These are phyloP conservation scores for Alloscopus bannaensis DNA, from an alignment of 2,888 invertebrate species.

Conservation along the genomic window DNA sequence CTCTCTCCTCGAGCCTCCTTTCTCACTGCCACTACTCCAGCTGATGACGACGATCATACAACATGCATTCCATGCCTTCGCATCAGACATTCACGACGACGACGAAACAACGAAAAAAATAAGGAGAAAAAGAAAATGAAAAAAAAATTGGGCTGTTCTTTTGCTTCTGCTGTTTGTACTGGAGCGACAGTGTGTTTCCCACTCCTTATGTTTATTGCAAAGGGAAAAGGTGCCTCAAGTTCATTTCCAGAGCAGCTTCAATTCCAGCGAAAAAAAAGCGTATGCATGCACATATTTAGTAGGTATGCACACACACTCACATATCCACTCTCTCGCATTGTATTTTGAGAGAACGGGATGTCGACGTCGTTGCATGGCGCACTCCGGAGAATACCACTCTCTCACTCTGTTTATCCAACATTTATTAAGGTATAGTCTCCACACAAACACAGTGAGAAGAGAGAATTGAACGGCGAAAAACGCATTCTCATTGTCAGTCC, in stretches of 20 bases:
- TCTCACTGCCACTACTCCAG: neutral
- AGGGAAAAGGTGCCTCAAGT: no score
- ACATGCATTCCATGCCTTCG: neutral
- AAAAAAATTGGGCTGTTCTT: constrained; percentile 3
- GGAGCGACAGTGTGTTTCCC: no score
- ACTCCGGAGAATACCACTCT: no score
- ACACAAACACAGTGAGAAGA: neutral
- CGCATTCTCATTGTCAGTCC: no score
- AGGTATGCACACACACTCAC: no score
- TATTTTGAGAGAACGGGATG: no score
- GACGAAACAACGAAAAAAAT: neutral
- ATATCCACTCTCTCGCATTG: neutral
- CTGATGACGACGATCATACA: neutral
- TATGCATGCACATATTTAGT: no score
- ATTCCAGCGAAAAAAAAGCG: no score
- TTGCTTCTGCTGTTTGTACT: neutral
- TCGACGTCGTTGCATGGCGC: no score
- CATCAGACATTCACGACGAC: neutral
- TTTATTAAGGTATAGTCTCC: constrained; percentile 6
- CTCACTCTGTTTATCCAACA: constrained; percentile 11
- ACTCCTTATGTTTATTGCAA: no score
- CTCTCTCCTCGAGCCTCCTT: neutral
- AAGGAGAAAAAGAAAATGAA: constrained; percentile 1
- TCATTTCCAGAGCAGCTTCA: no score
- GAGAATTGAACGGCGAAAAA: no score